Evolutionary conservation across 2,888 invertebrate species (phyloP), one percentile per base, ranked within the genome.

Genomic region (Ophion slaviceki): DNA sequence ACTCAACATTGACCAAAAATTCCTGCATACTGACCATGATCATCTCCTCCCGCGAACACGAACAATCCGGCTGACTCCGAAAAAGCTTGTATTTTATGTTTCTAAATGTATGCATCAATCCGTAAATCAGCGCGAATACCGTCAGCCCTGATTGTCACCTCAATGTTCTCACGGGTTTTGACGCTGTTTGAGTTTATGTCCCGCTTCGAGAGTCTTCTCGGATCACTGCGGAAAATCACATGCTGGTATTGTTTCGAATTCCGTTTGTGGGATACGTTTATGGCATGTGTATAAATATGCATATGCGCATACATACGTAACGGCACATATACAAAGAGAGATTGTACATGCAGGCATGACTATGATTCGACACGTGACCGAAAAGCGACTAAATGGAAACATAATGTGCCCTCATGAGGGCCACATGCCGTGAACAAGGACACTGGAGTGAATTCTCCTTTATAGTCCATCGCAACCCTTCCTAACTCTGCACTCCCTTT

Each of bases 361-460:
- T 64, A 84, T 72, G 84, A 86, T 84, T 86, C 80, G 88, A 72
- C 87, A 86, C 87, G 87, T 82, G 88, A 86, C 87, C 74, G 62
- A 40, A 72, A 74, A 76, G 75, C 53, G 45, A 70, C 81, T 78
- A 87, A 83, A 81, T 74, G 79, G 77, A 82, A 81, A 80, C 72
- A 89, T 87, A 88, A 88, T 89, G 82, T 82, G 83, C 88, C 88
- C 89, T 85, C 87, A 88, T 88, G 77, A 71, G 45, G 53, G 64
- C 70, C 86, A 87, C 86, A 84, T 82, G 87, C 72, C 79, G 67
- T 61, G 74, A 20, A 78, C 68, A 45, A 72, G 72, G 45, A 40
- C 47, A 81, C 68, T 76, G 24, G 32, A 53, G 64, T 61, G 59
- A 40, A 57, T 81, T 53, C 6, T 47, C 70, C 36, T 47, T 45